Evolutionary conservation across 2,888 invertebrate species (phyloP), one percentile per base, ranked within the genome.

Genomic region (Limnephilus marmoratus): DNA sequence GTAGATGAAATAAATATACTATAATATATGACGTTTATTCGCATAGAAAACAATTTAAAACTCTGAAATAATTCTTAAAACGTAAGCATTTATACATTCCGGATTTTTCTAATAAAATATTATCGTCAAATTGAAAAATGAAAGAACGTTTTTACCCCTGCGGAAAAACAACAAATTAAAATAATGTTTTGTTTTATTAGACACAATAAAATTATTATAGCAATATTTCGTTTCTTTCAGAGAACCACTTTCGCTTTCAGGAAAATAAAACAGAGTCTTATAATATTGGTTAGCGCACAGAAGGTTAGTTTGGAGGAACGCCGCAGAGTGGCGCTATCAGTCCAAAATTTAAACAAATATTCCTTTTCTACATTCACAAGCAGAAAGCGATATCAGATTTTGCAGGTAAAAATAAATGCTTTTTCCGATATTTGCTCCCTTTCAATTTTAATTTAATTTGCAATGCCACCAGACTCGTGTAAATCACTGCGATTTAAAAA

Each of bases 261-360:
- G 83, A 83, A 83, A 34, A 83, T 83, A 24, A 83, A 83, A 83
- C 83, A 83, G 83, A 31, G 34, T 37, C 83, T 83, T 37, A 83
- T 37, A 41, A 83, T 83, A 83, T 83, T 41, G 86, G 86, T 86
- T 86, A n/a, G 86, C 86, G 45, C 45, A 86, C 29, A 29, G 86
- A 86, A 86, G 29, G 41, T 29, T 86, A 86, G 86, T 86, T 86
- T 45, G 41, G 45, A 5, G n/a, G 13, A 86, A 86, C 45, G 45
- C 86, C 86, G 86, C 45, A 86, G 86, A 29, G 86, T 45, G 86
- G 86, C 86, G 86, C 86, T 86, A 86, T 29, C 45, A 68, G 68
- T 68, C 34, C 34, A 82, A 34, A 82, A 82, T 34, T 82, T 31
- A 7, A 34, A 18, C 29, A 34, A 34, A 82, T n/a, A n/a, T 82